Evolutionary conservation across 2,888 invertebrate species (phyloP).

Genomic region (Pyrocoelia pectoralis): DNA sequence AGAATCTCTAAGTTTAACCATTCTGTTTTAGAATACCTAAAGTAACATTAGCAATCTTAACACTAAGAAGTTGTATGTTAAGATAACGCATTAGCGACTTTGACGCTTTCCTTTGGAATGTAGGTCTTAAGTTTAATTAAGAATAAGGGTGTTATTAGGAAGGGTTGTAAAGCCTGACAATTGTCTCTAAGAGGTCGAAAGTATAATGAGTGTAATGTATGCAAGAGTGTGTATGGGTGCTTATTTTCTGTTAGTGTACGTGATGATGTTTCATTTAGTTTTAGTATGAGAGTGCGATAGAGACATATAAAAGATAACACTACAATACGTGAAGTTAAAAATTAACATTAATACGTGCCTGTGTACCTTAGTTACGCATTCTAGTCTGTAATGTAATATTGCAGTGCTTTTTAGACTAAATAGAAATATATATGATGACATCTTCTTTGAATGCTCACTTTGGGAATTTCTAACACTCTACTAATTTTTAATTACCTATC

Average conservation of each 20-base stretch:
- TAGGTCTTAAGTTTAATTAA: conserved; percentile 56
- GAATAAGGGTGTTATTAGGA: conserved; percentile 56
- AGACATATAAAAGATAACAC: conserved; percentile 17
- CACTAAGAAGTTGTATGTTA: conserved; percentile 52
- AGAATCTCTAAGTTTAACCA: conserved; percentile 59
- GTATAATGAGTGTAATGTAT: conserved; percentile 54
- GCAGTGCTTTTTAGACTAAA: conserved; percentile 37
- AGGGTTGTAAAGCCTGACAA: conserved; percentile 51
- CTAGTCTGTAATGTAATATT: conserved; percentile 34
- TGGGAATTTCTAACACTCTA: conserved; percentile 8
- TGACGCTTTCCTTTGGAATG: conserved; percentile 55
- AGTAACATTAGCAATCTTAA: conserved; percentile 56
- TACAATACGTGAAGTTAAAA: conserved; percentile 26
- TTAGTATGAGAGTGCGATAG: conserved; percentile 19
- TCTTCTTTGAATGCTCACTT: conserved; percentile 25
- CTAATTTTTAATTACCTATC: conserved; percentile 12
- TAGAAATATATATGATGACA: conserved; percentile 32
- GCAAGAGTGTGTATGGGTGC: conserved; percentile 44
- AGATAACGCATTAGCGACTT: conserved; percentile 55
- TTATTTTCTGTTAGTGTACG: conserved; percentile 40
- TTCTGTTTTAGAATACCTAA: conserved; percentile 60
- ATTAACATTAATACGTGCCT: conserved; percentile 28
- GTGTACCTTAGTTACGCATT: conserved; percentile 35
- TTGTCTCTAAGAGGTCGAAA: conserved; percentile 55
- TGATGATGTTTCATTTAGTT: conserved; percentile 34